Conservation (phyloP, 2,113 vertebrate species). For the Catharus bicknelli region DNA sequence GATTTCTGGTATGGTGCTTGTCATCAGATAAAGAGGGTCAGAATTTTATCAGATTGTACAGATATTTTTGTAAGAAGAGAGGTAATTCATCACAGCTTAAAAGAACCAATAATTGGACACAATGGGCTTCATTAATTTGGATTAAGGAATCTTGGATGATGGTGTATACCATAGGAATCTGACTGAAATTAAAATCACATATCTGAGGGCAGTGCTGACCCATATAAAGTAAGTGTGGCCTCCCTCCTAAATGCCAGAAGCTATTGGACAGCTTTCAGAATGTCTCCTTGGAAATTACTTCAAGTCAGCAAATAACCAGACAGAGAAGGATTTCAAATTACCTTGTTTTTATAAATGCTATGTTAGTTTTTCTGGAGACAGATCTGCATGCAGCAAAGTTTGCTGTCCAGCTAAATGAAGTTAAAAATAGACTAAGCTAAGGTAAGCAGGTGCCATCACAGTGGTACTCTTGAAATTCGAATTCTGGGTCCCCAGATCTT, state of each 20-base stretch:
- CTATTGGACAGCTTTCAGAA: not conserved
- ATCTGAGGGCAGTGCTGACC: conserved; percentile 11
- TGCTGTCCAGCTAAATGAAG: not conserved
- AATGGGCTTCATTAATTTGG: conserved; percentile 13
- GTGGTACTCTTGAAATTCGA: not conserved
- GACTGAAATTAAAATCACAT: not conserved
- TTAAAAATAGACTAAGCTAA: not conserved
- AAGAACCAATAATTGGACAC: not conserved
- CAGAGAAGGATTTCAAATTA: not conserved
- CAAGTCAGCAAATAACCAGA: conserved; percentile 28
- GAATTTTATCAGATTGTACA: not conserved
- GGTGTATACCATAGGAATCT: not conserved
- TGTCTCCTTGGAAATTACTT: not conserved
- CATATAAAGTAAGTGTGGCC: not conserved
- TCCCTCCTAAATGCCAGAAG: not conserved
- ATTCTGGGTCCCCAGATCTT: not conserved
- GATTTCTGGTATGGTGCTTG: not conserved
- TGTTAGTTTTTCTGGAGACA: not conserved
- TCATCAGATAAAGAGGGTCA: not conserved
- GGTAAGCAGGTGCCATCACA: not conserved
- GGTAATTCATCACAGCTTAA: not conserved
- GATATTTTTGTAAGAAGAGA: not conserved
- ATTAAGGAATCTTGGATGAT: not conserved
- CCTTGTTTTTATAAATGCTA: not conserved
- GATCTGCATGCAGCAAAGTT: not conserved